A percentile compares a stretch with the other conserved stretches of the same genome.
phyloP scores from a whole-genome alignment of 2,888 invertebrate genomes.

The Campoletis raptor region DNA sequence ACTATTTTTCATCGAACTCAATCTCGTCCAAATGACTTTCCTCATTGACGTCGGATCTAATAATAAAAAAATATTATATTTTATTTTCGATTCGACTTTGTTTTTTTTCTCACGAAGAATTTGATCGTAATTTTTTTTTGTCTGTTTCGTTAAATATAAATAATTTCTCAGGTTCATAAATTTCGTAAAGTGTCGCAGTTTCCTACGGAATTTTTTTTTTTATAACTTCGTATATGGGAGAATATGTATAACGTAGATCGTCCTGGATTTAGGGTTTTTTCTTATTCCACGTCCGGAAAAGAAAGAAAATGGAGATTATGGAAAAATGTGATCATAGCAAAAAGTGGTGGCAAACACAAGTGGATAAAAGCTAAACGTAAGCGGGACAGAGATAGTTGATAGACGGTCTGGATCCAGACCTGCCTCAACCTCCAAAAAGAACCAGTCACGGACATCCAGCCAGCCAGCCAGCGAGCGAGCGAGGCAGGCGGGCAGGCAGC shows the following conservation, averaged over 20 bases:
- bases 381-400: slow-evolving; percentile 20
- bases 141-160: background rate
- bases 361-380: slow-evolving; percentile 40
- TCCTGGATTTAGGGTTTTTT: background rate
- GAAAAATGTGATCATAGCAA: slow-evolving; percentile 28
- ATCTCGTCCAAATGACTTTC: slow-evolving; percentile 15
- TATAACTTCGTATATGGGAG: too few relatives aligned
- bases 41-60: background rate
- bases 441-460: slow-evolving; percentile 85
- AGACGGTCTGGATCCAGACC: slow-evolving; percentile 74
- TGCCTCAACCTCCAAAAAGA: slow-evolving; percentile 84
- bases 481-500: slow-evolving; percentile 84
- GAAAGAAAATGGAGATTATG: slow-evolving; percentile 8
- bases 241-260: background rate
- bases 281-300: background rate
- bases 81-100: background rate
- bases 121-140: slow-evolving; percentile 18
- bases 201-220: background rate
- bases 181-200: background rate
- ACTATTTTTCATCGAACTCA: slow-evolving; percentile 54
- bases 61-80: background rate
- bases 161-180: background rate
- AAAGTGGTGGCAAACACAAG: slow-evolving; percentile 36
- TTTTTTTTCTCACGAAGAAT: background rate
- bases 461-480: slow-evolving; percentile 83